phyloP scores from a whole-genome alignment of 2,888 invertebrate genomes.

The Parasteatoda lunata region DNA sequence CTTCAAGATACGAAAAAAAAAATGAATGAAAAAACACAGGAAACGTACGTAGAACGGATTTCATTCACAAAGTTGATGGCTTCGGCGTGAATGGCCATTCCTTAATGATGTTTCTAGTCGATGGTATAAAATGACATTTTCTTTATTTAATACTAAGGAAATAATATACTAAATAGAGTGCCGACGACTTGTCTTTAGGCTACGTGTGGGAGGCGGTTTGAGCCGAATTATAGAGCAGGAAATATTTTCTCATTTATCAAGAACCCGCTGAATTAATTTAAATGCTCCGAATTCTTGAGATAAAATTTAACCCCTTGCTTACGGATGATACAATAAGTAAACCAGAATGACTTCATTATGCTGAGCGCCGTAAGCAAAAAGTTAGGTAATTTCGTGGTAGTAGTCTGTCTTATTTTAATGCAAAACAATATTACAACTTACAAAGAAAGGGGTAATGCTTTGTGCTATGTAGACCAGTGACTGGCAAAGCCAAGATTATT shows the following conservation, averaged over 20 bases:
- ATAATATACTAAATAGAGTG: not conserved
- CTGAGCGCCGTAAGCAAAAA: too few species aligned
- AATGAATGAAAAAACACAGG: constrained; percentile 42
- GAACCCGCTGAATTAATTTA: too few species aligned
- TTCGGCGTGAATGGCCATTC: constrained; percentile 22
- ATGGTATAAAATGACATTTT: constrained; percentile 1
- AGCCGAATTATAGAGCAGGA: constrained; percentile 2
- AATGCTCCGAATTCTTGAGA: too few species aligned
- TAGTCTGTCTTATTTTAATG: too few species aligned
- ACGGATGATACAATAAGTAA: too few species aligned
- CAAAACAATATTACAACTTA: too few species aligned
- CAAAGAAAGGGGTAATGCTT: too few species aligned
- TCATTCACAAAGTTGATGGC: constrained; percentile 55
- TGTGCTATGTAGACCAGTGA: too few species aligned
- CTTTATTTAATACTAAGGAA: constrained; percentile 2
- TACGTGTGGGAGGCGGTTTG: not conserved
- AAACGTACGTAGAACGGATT: constrained; percentile 41
- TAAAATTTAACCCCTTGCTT: too few species aligned
- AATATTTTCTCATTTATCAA: not conserved
- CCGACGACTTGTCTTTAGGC: not conserved
- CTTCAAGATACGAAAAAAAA: not conserved
- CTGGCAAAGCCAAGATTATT: too few species aligned
- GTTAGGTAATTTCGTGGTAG: too few species aligned
- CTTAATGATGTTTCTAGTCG: not conserved
- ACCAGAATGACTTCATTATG: too few species aligned